A percentile compares a stretch with the other conserved stretches of the same genome.
Conservation (phyloP, 2,113 vertebrate genomes). For the Scomber scombrus region DNA sequence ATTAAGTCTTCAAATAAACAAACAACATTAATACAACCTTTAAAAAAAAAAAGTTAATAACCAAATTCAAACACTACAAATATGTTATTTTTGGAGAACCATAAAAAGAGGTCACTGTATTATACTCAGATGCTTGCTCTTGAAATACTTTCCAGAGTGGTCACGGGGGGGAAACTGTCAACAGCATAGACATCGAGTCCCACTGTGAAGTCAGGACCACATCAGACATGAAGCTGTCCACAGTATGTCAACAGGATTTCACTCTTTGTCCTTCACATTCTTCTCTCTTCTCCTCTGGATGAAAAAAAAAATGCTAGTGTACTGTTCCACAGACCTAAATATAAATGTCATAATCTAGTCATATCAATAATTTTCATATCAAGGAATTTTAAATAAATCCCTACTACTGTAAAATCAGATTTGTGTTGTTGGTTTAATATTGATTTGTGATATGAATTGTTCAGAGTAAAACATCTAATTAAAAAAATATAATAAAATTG, state of each 20-base stretch:
- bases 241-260: slow-evolving; percentile 74
- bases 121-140: not conserved
- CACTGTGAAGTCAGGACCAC: slow-evolving; percentile 81
- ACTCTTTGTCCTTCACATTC: slow-evolving; percentile 74
- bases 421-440: too few relatives aligned
- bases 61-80: not conserved
- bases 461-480: not conserved
- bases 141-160: slow-evolving; percentile 45
- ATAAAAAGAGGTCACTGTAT: not conserved
- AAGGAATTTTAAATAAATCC: not conserved
- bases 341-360: not conserved
- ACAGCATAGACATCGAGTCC: slow-evolving; percentile 67
- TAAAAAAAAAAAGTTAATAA: not conserved
- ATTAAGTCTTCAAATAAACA: too few relatives aligned
- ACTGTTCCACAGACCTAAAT: slow-evolving; percentile 23
- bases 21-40: not conserved
- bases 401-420: not conserved
- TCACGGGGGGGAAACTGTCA: slow-evolving; percentile 63
- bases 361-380: slow-evolving; percentile 13
- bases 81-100: not conserved
- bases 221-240: slow-evolving; percentile 80
- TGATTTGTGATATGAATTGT: too few relatives aligned
- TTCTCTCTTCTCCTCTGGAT: slow-evolving; percentile 39
- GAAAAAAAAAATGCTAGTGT: slow-evolving; percentile 40
- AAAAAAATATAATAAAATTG: not conserved